Evolutionary conservation across 2,888 invertebrate species (phyloP), one percentile per base, ranked within the genome.

Genomic region (Latrodectus hesperus): DNA sequence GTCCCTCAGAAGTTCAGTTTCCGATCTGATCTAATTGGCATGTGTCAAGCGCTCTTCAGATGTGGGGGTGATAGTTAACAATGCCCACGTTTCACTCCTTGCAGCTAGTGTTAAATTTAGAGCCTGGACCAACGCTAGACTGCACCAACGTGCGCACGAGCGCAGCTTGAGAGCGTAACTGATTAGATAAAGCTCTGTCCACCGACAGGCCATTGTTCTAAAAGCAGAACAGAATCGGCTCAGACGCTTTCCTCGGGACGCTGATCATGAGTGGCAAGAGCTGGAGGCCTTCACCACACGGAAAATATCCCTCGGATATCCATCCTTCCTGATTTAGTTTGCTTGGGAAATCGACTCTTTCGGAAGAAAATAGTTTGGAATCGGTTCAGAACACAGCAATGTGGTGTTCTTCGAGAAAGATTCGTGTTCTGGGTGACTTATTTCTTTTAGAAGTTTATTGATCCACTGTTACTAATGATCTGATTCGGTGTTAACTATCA

Each of bases 11-110:
- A 49, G 70, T 60, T 71, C 67, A 78, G 49, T 65, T 81, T 81
- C 81, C 81, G 81, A 81, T 81, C 64, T 73, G 81, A 81, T 81
- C 73, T 81, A 81, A 81, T 81, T 81, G 73, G 74, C 81, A 67
- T 74, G 81, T 81, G 81, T 81, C 81, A 81, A 81, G 81, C 81
- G 73, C 73, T 53, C 38, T 38, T 52, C 49, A 65, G 73, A 49
- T 16, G 16, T 26, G 55, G 60, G 10, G 75, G 12, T 60, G 38
- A 64, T 60, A 49, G 38, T 60, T 49, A 81, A 81, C 73, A 73
- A 81, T 74, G 67, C 73, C 81, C 53, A 11, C 67, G 71, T 16
- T 60, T 64, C 67, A 67, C 49, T 67, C 65, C 49, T 67, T 38
- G 60, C 60, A 16, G 22, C 74, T 65, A 65, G 55, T 72, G 73